Conservation (phyloP, 1,140 invertebrate species). For the Patella vulgata region DNA sequence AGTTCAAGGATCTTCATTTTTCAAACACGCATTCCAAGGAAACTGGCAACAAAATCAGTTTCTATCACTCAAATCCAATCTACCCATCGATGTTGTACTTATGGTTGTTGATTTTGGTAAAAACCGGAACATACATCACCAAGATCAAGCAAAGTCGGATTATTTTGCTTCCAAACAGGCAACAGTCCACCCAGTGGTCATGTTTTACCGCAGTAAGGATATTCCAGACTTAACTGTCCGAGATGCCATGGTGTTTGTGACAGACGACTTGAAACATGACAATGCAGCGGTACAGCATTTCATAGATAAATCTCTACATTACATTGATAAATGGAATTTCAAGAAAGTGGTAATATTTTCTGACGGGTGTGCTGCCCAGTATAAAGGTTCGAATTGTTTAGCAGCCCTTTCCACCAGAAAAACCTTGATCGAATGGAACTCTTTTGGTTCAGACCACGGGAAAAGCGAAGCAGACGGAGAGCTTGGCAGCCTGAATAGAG, state of each 20-base stretch:
- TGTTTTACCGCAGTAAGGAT: too few relatives aligned
- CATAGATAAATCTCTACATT: neutral
- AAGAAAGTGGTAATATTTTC: constrained; percentile 1
- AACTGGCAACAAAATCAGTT: too few relatives aligned
- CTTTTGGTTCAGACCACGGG: constrained; percentile 2
- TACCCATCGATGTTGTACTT: too few relatives aligned
- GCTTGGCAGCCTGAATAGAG: neutral
- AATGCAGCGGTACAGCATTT: neutral
- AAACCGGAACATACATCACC: too few relatives aligned
- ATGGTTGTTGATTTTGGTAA: too few relatives aligned
- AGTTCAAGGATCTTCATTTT: too few relatives aligned
- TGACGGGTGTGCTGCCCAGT: constrained; percentile 9
- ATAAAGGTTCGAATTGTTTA: neutral
- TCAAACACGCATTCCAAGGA: too few relatives aligned
- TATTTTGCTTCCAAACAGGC: too few relatives aligned
- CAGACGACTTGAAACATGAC: constrained; percentile 9
- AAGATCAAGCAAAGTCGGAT: too few relatives aligned
- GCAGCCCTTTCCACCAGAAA: too few relatives aligned
- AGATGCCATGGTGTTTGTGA: constrained; percentile 1
- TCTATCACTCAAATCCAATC: too few relatives aligned
- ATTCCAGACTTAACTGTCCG: neutral
- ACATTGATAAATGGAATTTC: neutral
- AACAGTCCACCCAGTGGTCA: too few relatives aligned
- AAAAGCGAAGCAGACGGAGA: neutral
- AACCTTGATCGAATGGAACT: neutral